Percentiles rank a stretch among this genome's conserved stretches.
These are phyloP conservation scores for Capreolus pygargus DNA, from an alignment of 2,113 vertebrate genomes.

Conservation along the genomic window DNA sequence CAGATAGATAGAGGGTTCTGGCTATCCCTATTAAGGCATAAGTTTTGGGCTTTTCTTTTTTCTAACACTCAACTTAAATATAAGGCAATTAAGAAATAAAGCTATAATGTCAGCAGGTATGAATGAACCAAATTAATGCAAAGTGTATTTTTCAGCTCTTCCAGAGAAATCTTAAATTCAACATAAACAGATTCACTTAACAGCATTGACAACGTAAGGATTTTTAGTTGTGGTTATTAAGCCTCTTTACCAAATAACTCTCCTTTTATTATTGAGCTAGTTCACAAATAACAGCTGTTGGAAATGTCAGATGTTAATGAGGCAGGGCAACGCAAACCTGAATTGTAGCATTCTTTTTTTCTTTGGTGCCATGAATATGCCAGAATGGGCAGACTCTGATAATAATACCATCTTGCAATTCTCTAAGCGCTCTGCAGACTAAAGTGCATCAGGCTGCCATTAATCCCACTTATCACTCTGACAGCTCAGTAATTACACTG, in stretches of 20 bases:
- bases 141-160: slow-evolving; percentile 38
- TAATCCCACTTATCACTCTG: slow-evolving; percentile 96
- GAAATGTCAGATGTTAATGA: slow-evolving; percentile 87
- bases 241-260: slow-evolving; percentile 78
- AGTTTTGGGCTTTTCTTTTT: slow-evolving; percentile 7
- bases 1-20: background rate
- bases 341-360: slow-evolving; percentile 79
- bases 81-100: slow-evolving; percentile 61
- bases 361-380: slow-evolving; percentile 82
- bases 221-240: slow-evolving; percentile 69
- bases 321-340: slow-evolving; percentile 79
- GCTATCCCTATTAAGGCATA: background rate
- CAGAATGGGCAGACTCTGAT: slow-evolving; percentile 84
- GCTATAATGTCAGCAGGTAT: background rate
- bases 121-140: slow-evolving; percentile 45
- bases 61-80: background rate
- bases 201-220: slow-evolving; percentile 60
- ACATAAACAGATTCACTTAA: slow-evolving; percentile 68
- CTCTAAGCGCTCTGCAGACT: slow-evolving; percentile 87
- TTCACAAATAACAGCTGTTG: slow-evolving; percentile 89
- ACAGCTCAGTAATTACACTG: slow-evolving; percentile 94
- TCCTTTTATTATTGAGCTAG: slow-evolving; percentile 84
- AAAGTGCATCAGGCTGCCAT: slow-evolving; percentile 92
- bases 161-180: slow-evolving; percentile 57
- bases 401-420: slow-evolving; percentile 91